These are phyloP conservation scores for Terebella lapidaria DNA, from an alignment of 2,888 invertebrate genomes.

Conservation along the genomic window DNA sequence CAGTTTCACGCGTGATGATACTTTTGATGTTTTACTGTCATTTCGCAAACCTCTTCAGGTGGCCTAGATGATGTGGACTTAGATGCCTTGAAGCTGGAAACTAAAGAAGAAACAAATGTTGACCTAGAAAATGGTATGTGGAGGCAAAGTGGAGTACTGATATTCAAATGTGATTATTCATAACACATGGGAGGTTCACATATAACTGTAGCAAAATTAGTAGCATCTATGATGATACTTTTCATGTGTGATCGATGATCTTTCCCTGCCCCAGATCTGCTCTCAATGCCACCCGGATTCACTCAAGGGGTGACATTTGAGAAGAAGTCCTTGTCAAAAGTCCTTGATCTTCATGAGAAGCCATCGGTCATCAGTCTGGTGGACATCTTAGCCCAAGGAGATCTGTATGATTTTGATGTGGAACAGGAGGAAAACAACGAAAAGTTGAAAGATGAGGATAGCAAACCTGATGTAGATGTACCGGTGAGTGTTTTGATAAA, in stretches of 20 bases:
- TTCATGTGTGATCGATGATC: not conserved
- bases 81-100: conserved; percentile 39
- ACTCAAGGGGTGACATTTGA: conserved; percentile 51
- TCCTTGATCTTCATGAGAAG: not conserved
- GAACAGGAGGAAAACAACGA: conserved; percentile 30
- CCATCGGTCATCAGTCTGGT: not conserved
- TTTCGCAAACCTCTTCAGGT: conserved; percentile 26
- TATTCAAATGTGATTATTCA: no score
- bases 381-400: conserved; percentile 26
- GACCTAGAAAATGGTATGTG: conserved; percentile 48
- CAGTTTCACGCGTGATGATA: not conserved
- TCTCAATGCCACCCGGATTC: conserved; percentile 68
- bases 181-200: no score
- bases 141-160: not conserved
- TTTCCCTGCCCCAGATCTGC: conserved; percentile 54
- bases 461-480: not conserved
- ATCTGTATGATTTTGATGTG: conserved; percentile 36
- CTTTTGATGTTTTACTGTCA: not conserved
- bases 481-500: not conserved
- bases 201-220: no score
- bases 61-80: conserved; percentile 44
- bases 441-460: not conserved
- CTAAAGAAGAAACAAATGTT: conserved; percentile 28
- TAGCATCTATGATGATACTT: no score
- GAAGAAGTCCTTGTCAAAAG: conserved; percentile 34